Conservation (phyloP, 2,888 invertebrate species). For the Callimorpha dominula region DNA sequence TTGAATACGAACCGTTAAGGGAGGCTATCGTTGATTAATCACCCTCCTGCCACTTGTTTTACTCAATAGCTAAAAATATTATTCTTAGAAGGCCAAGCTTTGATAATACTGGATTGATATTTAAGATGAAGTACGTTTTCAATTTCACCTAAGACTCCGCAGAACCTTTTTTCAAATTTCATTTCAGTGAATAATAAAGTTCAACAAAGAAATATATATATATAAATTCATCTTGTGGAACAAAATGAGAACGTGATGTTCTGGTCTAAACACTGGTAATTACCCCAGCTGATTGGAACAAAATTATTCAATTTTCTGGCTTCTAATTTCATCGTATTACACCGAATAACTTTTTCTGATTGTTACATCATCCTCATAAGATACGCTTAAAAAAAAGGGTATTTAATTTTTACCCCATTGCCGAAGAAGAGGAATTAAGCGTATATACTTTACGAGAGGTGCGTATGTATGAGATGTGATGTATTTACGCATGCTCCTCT, state of each 20-base stretch:
- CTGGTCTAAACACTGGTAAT: not conserved
- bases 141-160: not conserved
- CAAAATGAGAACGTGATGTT: not conserved
- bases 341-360: too few species aligned
- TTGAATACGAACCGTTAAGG: too few species aligned
- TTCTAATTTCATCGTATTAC: not conserved
- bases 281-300: not conserved
- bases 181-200: not conserved
- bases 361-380: too few species aligned
- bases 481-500: too few species aligned
- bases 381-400: too few species aligned
- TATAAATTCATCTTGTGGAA: not conserved
- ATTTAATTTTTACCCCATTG: too few species aligned
- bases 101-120: not conserved
- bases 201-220: not conserved
- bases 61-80: not conserved
- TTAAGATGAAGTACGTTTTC: not conserved
- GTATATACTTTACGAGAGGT: too few species aligned
- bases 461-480: too few species aligned
- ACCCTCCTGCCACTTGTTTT: too few species aligned
- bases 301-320: not conserved
- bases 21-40: too few species aligned
- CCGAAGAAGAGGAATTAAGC: too few species aligned
- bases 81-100: not conserved
- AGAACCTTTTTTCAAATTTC: not conserved